Conservation (phyloP, 2,888 invertebrate genomes). For the Ectropis crepuscularia region DNA sequence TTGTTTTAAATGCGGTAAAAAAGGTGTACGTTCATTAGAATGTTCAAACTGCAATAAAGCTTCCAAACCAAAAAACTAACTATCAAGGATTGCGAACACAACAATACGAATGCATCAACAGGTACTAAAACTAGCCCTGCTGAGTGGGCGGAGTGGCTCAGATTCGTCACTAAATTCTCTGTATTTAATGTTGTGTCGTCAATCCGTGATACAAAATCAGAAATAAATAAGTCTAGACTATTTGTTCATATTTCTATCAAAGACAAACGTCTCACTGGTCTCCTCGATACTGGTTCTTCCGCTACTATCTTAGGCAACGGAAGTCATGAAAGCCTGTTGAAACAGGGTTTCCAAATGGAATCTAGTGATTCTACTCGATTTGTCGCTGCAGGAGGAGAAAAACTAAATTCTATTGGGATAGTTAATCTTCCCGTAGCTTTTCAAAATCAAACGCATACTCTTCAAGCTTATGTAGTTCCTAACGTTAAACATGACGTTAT, state of each 20-base stretch:
- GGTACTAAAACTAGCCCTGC: background rate
- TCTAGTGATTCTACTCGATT: background rate
- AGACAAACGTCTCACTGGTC: background rate
- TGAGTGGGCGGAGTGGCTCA: background rate
- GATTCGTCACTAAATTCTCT: background rate
- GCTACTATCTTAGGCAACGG: background rate
- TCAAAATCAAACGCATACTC: background rate
- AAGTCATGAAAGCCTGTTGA: background rate
- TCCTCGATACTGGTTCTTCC: background rate
- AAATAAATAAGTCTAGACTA: background rate
- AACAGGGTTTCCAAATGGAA: background rate
- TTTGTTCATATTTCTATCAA: background rate
- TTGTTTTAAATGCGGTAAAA: constrained; percentile 9
- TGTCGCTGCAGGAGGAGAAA: background rate
- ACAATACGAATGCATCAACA: background rate
- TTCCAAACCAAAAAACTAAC: background rate
- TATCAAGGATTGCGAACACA: background rate
- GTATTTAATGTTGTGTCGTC: background rate
- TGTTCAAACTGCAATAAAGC: background rate
- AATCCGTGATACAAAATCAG: background rate
- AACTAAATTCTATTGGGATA: background rate
- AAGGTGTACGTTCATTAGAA: background rate
- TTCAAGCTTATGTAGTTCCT: background rate
- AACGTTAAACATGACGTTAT: background rate
- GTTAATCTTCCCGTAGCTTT: background rate